Evolutionary conservation across 1,140 invertebrate genomes (phyloP), one percentile per base, ranked within the genome.

Genomic region (Drosophila santomea): DNA sequence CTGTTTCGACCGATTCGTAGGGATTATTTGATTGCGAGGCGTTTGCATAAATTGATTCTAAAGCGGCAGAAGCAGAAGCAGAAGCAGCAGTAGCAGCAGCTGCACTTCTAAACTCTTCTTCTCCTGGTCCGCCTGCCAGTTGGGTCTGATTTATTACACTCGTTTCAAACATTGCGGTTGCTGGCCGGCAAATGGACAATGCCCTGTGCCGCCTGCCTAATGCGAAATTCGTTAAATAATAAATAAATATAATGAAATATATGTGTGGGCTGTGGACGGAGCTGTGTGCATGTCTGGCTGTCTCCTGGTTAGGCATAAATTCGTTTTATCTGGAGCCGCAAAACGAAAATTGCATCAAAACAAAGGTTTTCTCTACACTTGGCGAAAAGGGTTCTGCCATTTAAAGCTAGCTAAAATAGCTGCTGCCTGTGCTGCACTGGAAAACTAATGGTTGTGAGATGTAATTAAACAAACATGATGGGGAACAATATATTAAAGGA

Each of bases 241-340:
- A 84, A 85, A 85, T 84, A 84, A 79, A 83, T 77, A 78, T 79
- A 83, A 86, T 86, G 78, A 88, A 82, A 74, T 86, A 74, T 72
- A 75, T 80, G 63, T 45, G 58, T 54, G 39, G 52, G 41, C 43
- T 38, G n/a, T 43, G 41, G n/a, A 43, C 41, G 7, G 41, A 15
- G 5, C 12, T 5, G 5, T 56, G 47, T 56, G 51, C 57, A 50
- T 50, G 56, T 80, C 48, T 77, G 73, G 60, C 67, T 69, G 69
- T 58, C 63, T 58, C 50, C 62, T 69, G 80, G 81, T 84, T 83
- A 83, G 80, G 80, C 76, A 80, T 66, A 63, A 79, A 58, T 63
- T 79, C 80, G 72, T 76, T 83, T 83, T 71, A 71, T 71, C 67
- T 71, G 44, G 36, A 84, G 78, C 72, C 78, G 66, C 76, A 84